These are phyloP conservation scores for Heliocidaris tuberculata DNA, from an alignment of 35 echinoderm and acorn worm genomes.

Conservation along the genomic window DNA sequence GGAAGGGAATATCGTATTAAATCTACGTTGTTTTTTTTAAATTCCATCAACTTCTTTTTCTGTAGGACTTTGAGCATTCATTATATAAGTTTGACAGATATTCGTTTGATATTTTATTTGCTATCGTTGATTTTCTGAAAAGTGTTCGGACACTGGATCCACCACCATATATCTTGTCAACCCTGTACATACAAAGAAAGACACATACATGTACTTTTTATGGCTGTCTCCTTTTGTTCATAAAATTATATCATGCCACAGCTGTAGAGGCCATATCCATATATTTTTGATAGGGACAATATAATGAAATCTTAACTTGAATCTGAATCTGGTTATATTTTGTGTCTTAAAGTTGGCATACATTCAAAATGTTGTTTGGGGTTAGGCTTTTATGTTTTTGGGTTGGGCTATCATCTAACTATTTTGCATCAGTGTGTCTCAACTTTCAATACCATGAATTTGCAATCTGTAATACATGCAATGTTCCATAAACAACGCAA, in stretches of 20 bases:
- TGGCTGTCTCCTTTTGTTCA: too few species aligned
- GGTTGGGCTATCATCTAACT: background rate
- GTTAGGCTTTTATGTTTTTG: background rate
- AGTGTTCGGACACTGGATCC: too few species aligned
- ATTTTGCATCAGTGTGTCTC: background rate
- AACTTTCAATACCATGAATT: background rate
- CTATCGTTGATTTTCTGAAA: too few species aligned
- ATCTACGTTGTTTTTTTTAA: too few species aligned
- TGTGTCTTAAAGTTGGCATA: background rate
- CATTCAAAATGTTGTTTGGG: background rate
- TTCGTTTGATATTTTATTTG: too few species aligned
- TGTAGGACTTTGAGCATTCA: too few species aligned
- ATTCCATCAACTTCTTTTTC: too few species aligned
- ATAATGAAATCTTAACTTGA: background rate
- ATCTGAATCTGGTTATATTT: background rate
- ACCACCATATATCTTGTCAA: too few species aligned
- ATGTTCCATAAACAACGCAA: background rate
- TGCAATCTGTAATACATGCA: background rate
- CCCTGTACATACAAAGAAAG: too few species aligned
- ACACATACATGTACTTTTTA: too few species aligned
- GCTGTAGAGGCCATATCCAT: background rate
- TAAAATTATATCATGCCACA: background rate
- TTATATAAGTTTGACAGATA: too few species aligned
- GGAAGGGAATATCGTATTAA: too few species aligned
- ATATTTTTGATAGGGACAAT: background rate